Conservation (phyloP, 2,888 invertebrate genomes). For the Epiblema foenella region DNA sequence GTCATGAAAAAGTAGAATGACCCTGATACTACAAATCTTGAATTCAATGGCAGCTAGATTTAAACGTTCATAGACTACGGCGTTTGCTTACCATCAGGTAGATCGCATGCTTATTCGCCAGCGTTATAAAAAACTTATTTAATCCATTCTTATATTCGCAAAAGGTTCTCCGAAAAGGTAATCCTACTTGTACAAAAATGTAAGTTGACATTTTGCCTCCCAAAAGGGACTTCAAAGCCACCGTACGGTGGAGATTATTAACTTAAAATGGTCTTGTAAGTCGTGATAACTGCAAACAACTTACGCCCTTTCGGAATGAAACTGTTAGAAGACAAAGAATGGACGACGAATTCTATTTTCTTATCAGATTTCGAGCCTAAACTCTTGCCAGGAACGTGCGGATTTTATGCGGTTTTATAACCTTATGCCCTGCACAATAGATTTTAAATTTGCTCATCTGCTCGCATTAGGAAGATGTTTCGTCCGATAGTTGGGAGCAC, state of each 20-base stretch:
- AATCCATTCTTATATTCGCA: not conserved
- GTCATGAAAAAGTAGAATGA: no score
- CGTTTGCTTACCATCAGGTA: no score
- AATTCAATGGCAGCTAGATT: no score
- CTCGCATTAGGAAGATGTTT: not conserved
- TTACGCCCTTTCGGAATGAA: constrained; percentile 2
- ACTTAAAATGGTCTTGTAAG: not conserved
- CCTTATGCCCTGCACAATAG: not conserved
- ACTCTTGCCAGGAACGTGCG: not conserved
- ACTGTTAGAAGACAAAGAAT: constrained; percentile 2
- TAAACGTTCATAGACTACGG: no score
- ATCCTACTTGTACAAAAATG: constrained; percentile 16
- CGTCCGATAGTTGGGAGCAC: constrained; percentile 29
- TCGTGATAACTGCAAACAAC: not conserved
- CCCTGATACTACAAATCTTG: no score
- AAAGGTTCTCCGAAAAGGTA: not conserved
- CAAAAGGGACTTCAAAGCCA: constrained; percentile 7
- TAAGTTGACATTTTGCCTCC: constrained; percentile 17
- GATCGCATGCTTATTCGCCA: no score
- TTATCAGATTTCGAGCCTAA: constrained; percentile 26
- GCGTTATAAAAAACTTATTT: not conserved
- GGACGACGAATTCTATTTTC: constrained; percentile 27
- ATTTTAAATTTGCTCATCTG: not conserved
- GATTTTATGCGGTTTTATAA: not conserved
- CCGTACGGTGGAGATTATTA: not conserved